These are phyloP conservation scores for Zophobas atratus DNA, from an alignment of 1,140 invertebrate genomes.

Conservation along the genomic window DNA sequence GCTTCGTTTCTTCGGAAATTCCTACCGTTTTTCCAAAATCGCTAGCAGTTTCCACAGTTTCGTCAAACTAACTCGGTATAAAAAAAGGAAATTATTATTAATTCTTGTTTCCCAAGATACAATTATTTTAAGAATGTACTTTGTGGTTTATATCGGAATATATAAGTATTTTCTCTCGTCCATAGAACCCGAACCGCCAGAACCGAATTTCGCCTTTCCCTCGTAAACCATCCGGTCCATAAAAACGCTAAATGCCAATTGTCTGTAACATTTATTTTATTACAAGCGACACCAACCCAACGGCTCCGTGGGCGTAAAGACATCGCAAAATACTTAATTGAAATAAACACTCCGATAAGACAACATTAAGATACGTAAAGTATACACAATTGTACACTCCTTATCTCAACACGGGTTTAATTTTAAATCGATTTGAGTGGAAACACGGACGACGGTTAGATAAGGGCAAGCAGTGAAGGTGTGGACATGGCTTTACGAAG, in stretches of 20 bases:
- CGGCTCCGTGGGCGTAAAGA: slow-evolving; percentile 54
- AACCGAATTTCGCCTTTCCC: too few species aligned
- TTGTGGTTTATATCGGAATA: too few species aligned
- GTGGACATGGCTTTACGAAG: slow-evolving; percentile 43
- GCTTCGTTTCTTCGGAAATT: too few species aligned
- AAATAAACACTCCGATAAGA: slow-evolving; percentile 66
- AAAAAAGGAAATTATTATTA: too few species aligned
- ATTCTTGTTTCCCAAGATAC: too few species aligned
- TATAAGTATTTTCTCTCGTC: too few species aligned
- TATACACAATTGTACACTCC: slow-evolving; percentile 61
- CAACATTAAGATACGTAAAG: slow-evolving; percentile 65
- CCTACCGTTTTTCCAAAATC: too few species aligned
- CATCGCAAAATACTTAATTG: slow-evolving; percentile 67
- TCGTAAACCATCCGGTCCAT: not conserved
- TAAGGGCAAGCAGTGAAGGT: slow-evolving; percentile 52
- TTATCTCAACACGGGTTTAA: slow-evolving; percentile 66
- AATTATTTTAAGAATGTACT: too few species aligned
- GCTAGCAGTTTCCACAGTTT: too few species aligned
- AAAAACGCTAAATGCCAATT: slow-evolving; percentile 58
- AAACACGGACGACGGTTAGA: slow-evolving; percentile 58
- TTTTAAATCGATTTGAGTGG: slow-evolving; percentile 67
- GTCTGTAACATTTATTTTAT: slow-evolving; percentile 61
- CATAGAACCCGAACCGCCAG: too few species aligned
- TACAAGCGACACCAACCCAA: not conserved
- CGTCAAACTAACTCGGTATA: too few species aligned